phyloP scores from a whole-genome alignment of 2,113 vertebrate genomes.

The Apeltes quadracus region DNA sequence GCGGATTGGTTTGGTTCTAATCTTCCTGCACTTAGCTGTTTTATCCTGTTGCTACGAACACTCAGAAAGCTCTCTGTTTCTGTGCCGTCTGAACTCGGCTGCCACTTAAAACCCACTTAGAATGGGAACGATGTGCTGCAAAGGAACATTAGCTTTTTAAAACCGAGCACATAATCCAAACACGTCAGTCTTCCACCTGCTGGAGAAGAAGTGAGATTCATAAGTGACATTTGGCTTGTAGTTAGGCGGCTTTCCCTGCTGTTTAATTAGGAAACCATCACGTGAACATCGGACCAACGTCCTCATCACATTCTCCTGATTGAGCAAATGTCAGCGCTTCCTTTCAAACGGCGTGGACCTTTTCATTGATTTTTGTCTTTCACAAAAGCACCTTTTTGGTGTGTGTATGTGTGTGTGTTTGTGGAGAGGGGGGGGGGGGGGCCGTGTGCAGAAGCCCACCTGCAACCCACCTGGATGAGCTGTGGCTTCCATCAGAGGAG shows the following conservation, averaged over 20 bases:
- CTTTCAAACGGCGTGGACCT: slow-evolving; percentile 30
- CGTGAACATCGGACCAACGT: slow-evolving; percentile 10
- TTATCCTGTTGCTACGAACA: background rate
- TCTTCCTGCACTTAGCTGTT: background rate
- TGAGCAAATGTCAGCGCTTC: slow-evolving; percentile 19
- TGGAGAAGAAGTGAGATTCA: background rate
- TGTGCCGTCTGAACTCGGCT: background rate
- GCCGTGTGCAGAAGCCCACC: slow-evolving; percentile 58
- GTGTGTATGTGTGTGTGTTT: background rate
- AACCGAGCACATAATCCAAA: background rate
- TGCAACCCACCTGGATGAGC: slow-evolving; percentile 56
- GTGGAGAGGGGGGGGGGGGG: background rate
- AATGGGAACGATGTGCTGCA: no score
- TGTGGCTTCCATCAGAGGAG: slow-evolving; percentile 42
- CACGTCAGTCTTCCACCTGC: no score
- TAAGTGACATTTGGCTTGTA: slow-evolving; percentile 10
- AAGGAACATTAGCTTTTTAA: background rate
- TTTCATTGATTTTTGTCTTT: slow-evolving; percentile 64
- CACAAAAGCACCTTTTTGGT: slow-evolving; percentile 66
- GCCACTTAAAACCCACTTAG: background rate
- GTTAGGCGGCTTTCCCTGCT: background rate
- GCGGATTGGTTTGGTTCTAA: no score
- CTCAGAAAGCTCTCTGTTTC: background rate
- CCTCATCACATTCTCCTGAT: slow-evolving; percentile 11
- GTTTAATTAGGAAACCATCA: slow-evolving; percentile 20